Base-by-base conservation (phyloP, 2,888 invertebrate species). In the Patella caerulea region DNA sequence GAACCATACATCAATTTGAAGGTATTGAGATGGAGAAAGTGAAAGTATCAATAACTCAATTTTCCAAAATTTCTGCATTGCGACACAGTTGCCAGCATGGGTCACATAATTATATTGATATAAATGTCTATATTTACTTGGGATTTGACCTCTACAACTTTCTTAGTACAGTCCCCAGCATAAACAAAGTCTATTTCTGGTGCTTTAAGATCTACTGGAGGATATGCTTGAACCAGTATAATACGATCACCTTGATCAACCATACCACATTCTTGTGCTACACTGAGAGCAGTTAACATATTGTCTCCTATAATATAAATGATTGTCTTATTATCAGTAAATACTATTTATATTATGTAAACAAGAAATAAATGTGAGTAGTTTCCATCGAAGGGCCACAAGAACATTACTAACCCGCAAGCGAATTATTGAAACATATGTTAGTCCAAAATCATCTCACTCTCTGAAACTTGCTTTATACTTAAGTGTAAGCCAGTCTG, bases 201-300 rank as follows among this genome's bases (percentile, higher is more conserved):
- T 53, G 70, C 52, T 59, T 80, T 78, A 0, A 73, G 78, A 2
- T 75, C 76, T 3, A 78, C 79, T 12, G 84, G 80, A 52, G 86
- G 86, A 72, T 84, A 81, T 5, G 91, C 92, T 72, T 91, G 89
- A 0, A 94, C 93, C 14, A 93, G 92, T 73, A 94, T 93, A 1
- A 94, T 94, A 12, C 93, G 92, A 78, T 94, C 93, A 3, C 91
- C 91, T 2, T 92, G 91, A 24, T 93, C 93, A 0, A 98, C 94
- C 87, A 98, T 96, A 0, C 95, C 96, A 92, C 98, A 98, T 89
- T 92, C 91, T 53, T 90, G 83, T 0, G 97, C 98, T 15, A 98
- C 98, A 86, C 97, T 97, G 73, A 98, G 93, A 0, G 98, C 98
- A 0, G 98, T 98, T 85, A 97, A 92, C 90, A 98, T 91, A 84